Evolutionary conservation across 1,140 invertebrate species (phyloP), one percentile per base, ranked within the genome.

Genomic region (Agrilus planipennis): DNA sequence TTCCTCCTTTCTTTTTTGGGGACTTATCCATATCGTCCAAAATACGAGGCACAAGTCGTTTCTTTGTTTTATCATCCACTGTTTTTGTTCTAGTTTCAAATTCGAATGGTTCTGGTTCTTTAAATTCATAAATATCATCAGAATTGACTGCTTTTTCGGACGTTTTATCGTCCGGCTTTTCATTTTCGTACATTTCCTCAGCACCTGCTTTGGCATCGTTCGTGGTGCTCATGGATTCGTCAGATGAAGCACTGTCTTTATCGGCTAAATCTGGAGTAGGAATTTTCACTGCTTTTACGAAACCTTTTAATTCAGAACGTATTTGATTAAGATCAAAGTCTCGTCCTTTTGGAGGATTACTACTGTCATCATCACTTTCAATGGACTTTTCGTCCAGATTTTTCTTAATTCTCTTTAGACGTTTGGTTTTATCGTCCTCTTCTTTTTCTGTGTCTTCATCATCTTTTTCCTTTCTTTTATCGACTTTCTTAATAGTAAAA

Each of bases 91-190:
- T 70, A 7, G 79, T 71, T 60, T 85, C 81, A 49, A 86, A 77
- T 58, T 87, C 82, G 53, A 87, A 87, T 0, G 84, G 82, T 61
- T 89, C 84, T 0, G 83, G 82, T 64, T 89, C 85, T 61, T 88
- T 88, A 52, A 89, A 89, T 60, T 89, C 85, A 50, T 89, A 89
- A 54, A 87, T 76, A 60, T 87, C 84, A 49, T 81, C 77, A 4
- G 73, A 68, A 44, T 50, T 59, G 10, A 47, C 50, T 28, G 53
- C 50, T 22, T 51, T 53, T 44, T 60, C 52, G 29, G 47, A 31
- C 17, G 28, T 12, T 15, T 46, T 42, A 10, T 54, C 45, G 32
- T 53, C 50, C 18, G 42, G 46, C 12, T 49, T 44, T 37, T 56
- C 41, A 6, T 30, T 58, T 32, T 67, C 57, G 4, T 53, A 42